Conservation (phyloP, 92 coral and sea anemone genomes). For the Pocillopora grandis region DNA sequence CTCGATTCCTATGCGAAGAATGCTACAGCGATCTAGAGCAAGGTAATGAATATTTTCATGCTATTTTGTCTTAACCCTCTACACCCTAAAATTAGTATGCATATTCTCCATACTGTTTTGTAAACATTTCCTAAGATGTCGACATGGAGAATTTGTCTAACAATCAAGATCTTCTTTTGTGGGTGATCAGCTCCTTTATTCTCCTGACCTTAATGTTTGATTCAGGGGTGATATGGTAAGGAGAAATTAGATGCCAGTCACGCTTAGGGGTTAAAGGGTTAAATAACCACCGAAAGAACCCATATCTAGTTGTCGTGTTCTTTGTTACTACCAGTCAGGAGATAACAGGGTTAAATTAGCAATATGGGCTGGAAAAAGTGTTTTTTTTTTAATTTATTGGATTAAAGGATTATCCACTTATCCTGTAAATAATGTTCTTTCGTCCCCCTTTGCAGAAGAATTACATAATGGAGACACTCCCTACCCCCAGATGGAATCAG, state of each 20-base stretch:
- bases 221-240: too few species aligned
- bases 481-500: constrained; percentile 56
- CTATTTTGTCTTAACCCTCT: neutral
- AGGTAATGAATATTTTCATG: constrained; percentile 23
- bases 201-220: too few species aligned
- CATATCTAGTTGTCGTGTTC: neutral
- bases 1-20: constrained; percentile 82
- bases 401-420: too few species aligned
- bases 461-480: constrained; percentile 70
- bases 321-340: too few species aligned
- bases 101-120: too few species aligned
- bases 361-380: neutral
- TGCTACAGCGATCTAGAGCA: constrained; percentile 62
- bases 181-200: too few species aligned
- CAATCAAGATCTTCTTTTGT: too few species aligned
- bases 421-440: neutral
- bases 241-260: too few species aligned
- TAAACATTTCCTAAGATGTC: too few species aligned
- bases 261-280: neutral
- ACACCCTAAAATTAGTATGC: too few species aligned
- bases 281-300: neutral
- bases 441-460: constrained; percentile 24
- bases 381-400: neutral
- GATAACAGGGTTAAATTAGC: too few species aligned
- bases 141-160: too few species aligned